Conservation (phyloP, 2,888 invertebrate species). For the Holacanthella duospinosa region DNA sequence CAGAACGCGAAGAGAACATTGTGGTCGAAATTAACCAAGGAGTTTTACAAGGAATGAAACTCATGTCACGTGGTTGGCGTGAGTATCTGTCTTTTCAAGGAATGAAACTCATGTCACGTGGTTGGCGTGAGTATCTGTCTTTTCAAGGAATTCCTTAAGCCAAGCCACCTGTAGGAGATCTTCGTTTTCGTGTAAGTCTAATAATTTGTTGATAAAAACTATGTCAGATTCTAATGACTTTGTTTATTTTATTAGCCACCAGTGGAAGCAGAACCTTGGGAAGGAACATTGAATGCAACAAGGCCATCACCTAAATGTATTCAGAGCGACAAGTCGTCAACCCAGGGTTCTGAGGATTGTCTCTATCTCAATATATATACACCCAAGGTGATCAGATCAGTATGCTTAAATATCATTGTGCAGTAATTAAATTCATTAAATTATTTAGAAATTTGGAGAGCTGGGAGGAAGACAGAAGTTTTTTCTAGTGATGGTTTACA, state of each 20-base stretch:
- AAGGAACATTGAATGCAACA: conserved; percentile 20
- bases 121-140: conserved; percentile 12
- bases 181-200: conserved; percentile 10
- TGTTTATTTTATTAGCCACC: conserved; percentile 10
- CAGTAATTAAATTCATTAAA: neutral
- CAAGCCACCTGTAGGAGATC: conserved; percentile 13
- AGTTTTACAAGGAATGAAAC: neutral
- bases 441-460: conserved; percentile 4
- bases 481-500: conserved; percentile 9
- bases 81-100: conserved; percentile 14
- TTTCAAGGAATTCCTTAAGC: conserved; percentile 19
- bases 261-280: conserved; percentile 21
- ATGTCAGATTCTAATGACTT: neutral
- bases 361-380: conserved; percentile 24
- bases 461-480: neutral
- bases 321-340: conserved; percentile 19
- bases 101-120: conserved; percentile 9
- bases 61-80: conserved; percentile 13
- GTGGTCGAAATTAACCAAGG: conserved; percentile 8
- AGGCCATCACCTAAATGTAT: conserved; percentile 19
- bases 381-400: conserved; percentile 21
- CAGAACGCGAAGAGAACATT: neutral
- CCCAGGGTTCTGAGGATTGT: conserved; percentile 24
- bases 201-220: neutral
- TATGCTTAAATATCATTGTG: too few species aligned